phyloP scores from a whole-genome alignment of 1,140 invertebrate species.

The Mya arenaria region DNA sequence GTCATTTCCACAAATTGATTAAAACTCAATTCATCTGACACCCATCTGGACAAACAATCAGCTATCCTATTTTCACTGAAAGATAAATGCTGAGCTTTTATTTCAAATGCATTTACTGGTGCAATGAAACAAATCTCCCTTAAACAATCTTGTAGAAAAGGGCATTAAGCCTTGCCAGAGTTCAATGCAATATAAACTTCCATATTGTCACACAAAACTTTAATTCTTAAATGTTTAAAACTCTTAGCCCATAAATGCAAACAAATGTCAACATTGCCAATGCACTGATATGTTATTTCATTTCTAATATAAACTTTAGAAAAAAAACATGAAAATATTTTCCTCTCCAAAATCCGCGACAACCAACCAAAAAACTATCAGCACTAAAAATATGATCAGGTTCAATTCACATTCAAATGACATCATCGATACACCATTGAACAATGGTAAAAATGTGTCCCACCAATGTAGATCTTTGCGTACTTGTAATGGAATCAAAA shows the following conservation, averaged over 20 bases:
- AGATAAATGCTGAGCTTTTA: background rate
- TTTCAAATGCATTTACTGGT: constrained; percentile 1
- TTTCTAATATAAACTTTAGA: too few species aligned
- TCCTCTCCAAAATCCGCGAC: background rate
- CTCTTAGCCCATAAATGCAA: background rate
- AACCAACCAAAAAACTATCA: background rate
- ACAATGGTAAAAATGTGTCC: background rate
- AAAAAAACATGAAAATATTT: background rate
- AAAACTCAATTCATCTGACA: background rate
- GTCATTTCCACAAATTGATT: too few species aligned
- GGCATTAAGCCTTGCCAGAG: background rate
- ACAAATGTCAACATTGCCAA: too few species aligned
- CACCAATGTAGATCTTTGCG: background rate
- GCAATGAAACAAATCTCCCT: background rate
- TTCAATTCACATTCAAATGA: background rate
- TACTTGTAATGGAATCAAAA: background rate
- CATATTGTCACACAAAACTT: background rate
- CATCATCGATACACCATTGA: background rate
- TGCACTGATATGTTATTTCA: too few species aligned
- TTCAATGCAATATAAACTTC: constrained; percentile 12
- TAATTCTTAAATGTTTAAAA: background rate
- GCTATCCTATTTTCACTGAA: background rate
- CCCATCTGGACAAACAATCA: background rate
- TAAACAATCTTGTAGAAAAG: background rate
- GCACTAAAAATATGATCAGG: too few species aligned